phyloP scores from a whole-genome alignment of 2,113 vertebrate genomes.

The Pogonocichla stellata region DNA sequence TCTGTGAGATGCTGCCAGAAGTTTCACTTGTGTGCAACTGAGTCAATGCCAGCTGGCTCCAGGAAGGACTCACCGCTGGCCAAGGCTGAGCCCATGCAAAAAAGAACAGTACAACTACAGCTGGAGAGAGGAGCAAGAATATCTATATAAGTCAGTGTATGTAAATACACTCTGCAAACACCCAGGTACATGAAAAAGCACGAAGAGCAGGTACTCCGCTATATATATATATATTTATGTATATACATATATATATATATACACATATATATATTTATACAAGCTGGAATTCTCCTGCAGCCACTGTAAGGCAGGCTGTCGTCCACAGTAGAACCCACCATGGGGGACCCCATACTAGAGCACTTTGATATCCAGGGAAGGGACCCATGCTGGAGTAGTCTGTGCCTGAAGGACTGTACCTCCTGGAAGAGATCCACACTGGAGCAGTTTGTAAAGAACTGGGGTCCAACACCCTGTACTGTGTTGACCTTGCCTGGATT shows the following conservation, averaged over 20 bases:
- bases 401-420: neutral
- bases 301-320: neutral
- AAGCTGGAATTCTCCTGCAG: neutral
- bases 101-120: neutral
- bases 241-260: no score
- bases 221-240: no score
- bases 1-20: neutral
- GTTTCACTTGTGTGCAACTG: neutral
- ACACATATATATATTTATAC: no score
- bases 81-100: neutral
- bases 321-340: neutral
- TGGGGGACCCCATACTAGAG: neutral
- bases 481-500: neutral
- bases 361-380: neutral
- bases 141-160: neutral
- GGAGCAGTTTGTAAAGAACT: neutral
- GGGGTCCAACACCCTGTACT: neutral
- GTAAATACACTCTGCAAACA: neutral
- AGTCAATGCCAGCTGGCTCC: neutral
- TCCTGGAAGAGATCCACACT: neutral
- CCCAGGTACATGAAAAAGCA: neutral
- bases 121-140: neutral
- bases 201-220: neutral
- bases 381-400: neutral
- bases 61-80: fast-evolving